Base-by-base conservation (phyloP, 2,113 vertebrate genomes). In the Macroglossus sobrinus region DNA sequence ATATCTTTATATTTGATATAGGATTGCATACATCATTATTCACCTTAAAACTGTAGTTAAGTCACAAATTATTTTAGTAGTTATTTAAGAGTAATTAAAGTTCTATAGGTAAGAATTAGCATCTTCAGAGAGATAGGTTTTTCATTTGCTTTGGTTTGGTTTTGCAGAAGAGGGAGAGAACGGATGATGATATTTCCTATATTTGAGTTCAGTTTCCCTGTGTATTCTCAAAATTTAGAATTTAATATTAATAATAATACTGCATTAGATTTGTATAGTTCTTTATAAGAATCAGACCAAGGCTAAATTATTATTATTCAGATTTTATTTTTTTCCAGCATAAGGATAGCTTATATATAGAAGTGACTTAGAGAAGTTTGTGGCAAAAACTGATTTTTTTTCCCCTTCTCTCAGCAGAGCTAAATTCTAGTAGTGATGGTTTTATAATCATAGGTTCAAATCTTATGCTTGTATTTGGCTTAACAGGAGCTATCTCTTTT, bases 141-240 rank as follows among this genome's bases (percentile, higher is more conserved):
- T n/a, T 55, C 40, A 21, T 53, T 69, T 63, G 18, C 0, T 45
- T 75, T 30, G 3, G 4, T 55, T 92, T 80, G 28, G 13, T 59
- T 81, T 84, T 22, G 5, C 15, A 18, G 16, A 38, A 22, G 10
- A 89, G 5, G 16, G 5, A 14, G 10, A 28, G 7, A 50, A 24
- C 10, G 3, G 72, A 96, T 2, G 10, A 50, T 53, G 38, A 13
- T 30, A 45, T 94, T 80, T 92, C 5, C 1, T 3, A 59, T 9
- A 5, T n/a, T 7, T 90, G 30, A 50, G 1, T 84, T 90, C 22
- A 75, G 4, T 84, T 66, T 72, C 8, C 1, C n/a, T 1, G 79
- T 63, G 3, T 45, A 57, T 9, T 86, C 16, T 84, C n/a, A 69
- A 71, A 59, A 50, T 87, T 94, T 18, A 82, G 11, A 94, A 92